Evolutionary conservation across 2,797 vertebrate species (phyloP), one percentile per base, ranked within the genome.

Genomic region (Sebastes variabilis): DNA sequence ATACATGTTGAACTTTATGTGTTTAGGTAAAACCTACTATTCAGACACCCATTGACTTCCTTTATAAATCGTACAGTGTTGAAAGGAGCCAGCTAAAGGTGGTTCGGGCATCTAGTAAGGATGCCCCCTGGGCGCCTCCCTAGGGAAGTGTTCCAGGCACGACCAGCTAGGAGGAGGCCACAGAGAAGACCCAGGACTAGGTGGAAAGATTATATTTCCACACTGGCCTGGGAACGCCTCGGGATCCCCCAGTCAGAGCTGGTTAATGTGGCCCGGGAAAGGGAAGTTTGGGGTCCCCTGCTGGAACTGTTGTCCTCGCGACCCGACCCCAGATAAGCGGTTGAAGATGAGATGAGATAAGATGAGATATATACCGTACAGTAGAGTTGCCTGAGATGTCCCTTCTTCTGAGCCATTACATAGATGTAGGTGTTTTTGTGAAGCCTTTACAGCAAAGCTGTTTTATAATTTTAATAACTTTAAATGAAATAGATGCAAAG

Each of bases 131-230:
- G 12, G 36, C 12, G 36, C 36, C 36, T 38, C 36, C 36, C 12
- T 13, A 38, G 12, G 36, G 36, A 38, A 13, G 36, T 38, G 36
- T 38, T 38, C 36, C 36, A 36, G 36, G 36, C 36, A 36, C 12
- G 2, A 36, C 36, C 36, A 38, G 36, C 36, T 38, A 1, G 12
- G 12, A 38, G 12, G 36, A 38, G 36, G 36, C 36, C 36, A 38
- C 0, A 0, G 36, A 0, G 36, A 36, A 36, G 36, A 36, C 36
- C 0, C 36, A 36, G 36, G 11, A 38, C 36, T 13, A 38, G 12
- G 36, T 38, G 36, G 36, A 38, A 12, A 38, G 36, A 38, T 38
- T 38, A 38, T 38, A 13, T 38, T 2, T 38, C 36, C 34, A 36
- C 34, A 36, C 34, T 36, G 34, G 34, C 34, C 11, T 36, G 34